A percentile compares a stretch with the other conserved stretches of the same genome.
Conservation (phyloP, 2,888 invertebrate species). For the Himalopsyche anomala region DNA sequence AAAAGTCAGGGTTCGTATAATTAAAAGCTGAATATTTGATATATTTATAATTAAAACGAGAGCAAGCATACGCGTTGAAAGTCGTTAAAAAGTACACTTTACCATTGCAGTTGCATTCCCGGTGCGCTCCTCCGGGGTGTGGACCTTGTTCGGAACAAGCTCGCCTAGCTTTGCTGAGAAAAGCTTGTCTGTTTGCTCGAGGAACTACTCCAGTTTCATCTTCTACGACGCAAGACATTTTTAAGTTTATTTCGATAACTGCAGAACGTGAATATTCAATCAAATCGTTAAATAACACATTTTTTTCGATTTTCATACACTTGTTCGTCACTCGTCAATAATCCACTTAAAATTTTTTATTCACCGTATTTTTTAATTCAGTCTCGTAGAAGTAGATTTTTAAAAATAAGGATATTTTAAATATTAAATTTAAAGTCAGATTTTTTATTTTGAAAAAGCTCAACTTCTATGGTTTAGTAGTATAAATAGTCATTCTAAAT, state of each 20-base stretch:
- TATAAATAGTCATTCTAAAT: too few relatives aligned
- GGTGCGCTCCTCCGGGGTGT: slow-evolving; percentile 77
- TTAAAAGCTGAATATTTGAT: too few relatives aligned
- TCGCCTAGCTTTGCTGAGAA: slow-evolving; percentile 78
- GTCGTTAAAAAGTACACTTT: not conserved
- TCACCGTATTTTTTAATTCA: too few relatives aligned
- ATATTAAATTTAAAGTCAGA: too few relatives aligned
- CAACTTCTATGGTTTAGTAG: too few relatives aligned
- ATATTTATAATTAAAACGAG: too few relatives aligned
- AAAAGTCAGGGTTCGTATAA: too few relatives aligned
- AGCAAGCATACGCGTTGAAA: too few relatives aligned
- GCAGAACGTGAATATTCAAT: not conserved
- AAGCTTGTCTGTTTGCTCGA: slow-evolving; percentile 75
- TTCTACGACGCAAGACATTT: slow-evolving; percentile 70
- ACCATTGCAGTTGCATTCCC: slow-evolving; percentile 69
- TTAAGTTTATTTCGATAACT: not conserved
- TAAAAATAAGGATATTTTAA: too few relatives aligned
- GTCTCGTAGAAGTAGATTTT: too few relatives aligned
- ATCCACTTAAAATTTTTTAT: too few relatives aligned
- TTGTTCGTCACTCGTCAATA: not conserved
- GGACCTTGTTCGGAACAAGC: slow-evolving; percentile 85
- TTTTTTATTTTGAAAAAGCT: too few relatives aligned
- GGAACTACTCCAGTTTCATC: slow-evolving; percentile 52
- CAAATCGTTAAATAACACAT: not conserved
- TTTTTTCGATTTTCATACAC: not conserved